Conservation (phyloP, 2,888 invertebrate species). For the Orthosia incerta region DNA sequence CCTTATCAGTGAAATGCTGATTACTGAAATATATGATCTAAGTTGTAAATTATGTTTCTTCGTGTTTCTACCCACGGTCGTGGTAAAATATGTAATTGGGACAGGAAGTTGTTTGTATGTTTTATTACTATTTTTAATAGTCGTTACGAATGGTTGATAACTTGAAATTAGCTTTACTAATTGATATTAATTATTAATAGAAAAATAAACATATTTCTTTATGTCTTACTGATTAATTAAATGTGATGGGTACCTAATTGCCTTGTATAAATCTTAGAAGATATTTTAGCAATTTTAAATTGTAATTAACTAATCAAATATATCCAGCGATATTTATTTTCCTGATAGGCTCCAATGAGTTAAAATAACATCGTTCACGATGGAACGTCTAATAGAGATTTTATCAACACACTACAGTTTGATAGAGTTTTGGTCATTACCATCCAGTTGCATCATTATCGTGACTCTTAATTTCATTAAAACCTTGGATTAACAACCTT, state of each 20-base stretch:
- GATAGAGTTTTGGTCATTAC: conserved; percentile 57
- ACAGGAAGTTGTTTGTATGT: conserved; percentile 53
- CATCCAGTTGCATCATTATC: conserved; percentile 42
- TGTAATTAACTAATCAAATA: conserved; percentile 47
- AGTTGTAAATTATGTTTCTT: conserved; percentile 56
- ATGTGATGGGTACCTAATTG: neutral
- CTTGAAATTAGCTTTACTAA: conserved; percentile 35
- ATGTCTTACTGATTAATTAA: conserved; percentile 18
- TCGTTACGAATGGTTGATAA: conserved; percentile 34
- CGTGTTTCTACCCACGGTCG: conserved; percentile 48
- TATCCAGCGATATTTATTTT: conserved; percentile 26
- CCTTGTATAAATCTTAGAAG: conserved; percentile 4
- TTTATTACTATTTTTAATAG: conserved; percentile 52
- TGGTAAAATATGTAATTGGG: conserved; percentile 50
- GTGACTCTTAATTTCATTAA: neutral
- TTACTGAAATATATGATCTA: conserved; percentile 66
- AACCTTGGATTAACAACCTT: conserved; percentile 9
- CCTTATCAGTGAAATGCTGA: conserved; percentile 53
- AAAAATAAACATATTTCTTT: conserved; percentile 14
- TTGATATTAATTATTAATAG: conserved; percentile 33
- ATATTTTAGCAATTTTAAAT: conserved; percentile 11
- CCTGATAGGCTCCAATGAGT: conserved; percentile 21
- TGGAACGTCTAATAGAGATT: conserved; percentile 52
- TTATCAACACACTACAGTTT: conserved; percentile 46
- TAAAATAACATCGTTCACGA: conserved; percentile 28